Base-by-base conservation (phyloP, 2,797 vertebrate species). In the Gymnocypris eckloni region DNA sequence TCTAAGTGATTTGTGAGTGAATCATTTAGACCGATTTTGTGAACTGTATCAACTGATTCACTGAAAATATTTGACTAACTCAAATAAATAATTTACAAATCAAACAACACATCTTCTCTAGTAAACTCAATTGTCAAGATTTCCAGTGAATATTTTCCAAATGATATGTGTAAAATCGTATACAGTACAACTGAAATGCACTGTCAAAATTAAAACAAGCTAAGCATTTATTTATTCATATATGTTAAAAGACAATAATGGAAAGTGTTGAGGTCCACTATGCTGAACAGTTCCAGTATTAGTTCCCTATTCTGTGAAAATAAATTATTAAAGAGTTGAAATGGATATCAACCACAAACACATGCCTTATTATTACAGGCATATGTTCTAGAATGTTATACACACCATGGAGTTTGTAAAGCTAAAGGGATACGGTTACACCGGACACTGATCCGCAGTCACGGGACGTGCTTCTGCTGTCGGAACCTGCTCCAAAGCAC, bases 401-500 rank as follows among this genome's bases (percentile, higher is more conserved):
- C 59, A 84, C 86, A 82, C 83, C 50, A 50, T 84, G 50, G 54
- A 85, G 86, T 66, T 86, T 88, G 88, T 85, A 56, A 88, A 89
- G 90, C 88, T 88, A 91, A 93, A 90, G 84, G 77, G 71, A 89
- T 88, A 87, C 87, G 81, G 90, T 89, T 85, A 90, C 87, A 86
- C 89, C 82, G 90, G 80, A 79, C 77, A 89, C 88, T 90, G 91
- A 82, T 82, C 90, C 81, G 75, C 52, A 81, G 76, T 70, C 33
- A 90, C 86, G 90, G 89, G 87, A 89, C 87, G 87, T 85, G 89
- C 88, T 91, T 91, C 83, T 64, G 86, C 87, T 83, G 81, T 86
- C 88, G 89, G 81, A 86, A 88, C 82, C 83, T 89, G 87, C 87
- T 91, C 80, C 83, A 91, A 86, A 92, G 89, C 82, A 88, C 86